A percentile compares a stretch with the other conserved stretches of the same genome.
These are phyloP conservation scores for Hycleus cichorii DNA, from an alignment of 1,140 invertebrate species.

Conservation along the genomic window DNA sequence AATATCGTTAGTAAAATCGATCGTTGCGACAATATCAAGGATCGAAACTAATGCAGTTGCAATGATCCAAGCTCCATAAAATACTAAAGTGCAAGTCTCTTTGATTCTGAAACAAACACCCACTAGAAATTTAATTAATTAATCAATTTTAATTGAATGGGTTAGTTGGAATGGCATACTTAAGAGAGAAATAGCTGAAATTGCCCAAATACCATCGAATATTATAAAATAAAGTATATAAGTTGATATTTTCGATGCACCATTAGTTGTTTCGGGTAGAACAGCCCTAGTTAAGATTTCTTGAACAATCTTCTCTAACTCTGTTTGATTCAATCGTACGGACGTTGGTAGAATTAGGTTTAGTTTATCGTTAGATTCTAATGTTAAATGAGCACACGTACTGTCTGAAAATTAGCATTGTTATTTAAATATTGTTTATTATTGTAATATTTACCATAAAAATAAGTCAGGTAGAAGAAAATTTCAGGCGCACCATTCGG, in stretches of 20 bases:
- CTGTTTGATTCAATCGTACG: too few relatives aligned
- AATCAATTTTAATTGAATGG: background rate
- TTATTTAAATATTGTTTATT: too few relatives aligned
- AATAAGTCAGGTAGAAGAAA: slow-evolving; percentile 28
- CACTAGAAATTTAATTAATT: slow-evolving; percentile 12
- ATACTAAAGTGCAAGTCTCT: slow-evolving; percentile 16
- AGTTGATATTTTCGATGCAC: slow-evolving; percentile 3
- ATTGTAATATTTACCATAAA: slow-evolving; percentile 24
- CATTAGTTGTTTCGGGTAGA: too few relatives aligned
- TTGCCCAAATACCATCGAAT: slow-evolving; percentile 18
- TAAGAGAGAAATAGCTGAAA: slow-evolving; percentile 14
- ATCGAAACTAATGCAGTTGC: slow-evolving; percentile 11
- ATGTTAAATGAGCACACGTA: too few relatives aligned
- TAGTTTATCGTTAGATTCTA: too few relatives aligned
- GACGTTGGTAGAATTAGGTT: too few relatives aligned
- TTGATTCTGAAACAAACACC: slow-evolving; percentile 19
- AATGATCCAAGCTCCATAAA: slow-evolving; percentile 25
- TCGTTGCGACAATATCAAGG: slow-evolving; percentile 19
- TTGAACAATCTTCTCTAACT: too few relatives aligned
- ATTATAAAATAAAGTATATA: slow-evolving; percentile 19
- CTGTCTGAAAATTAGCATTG: too few relatives aligned
- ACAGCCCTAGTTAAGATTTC: too few relatives aligned
- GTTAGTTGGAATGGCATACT: slow-evolving; percentile 5
- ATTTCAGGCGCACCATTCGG: slow-evolving; percentile 14
- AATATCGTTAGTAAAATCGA: slow-evolving; percentile 24